Evolutionary conservation across 2,888 invertebrate genomes (phyloP), one percentile per base, ranked within the genome.

Genomic region (Pherbina coryleti): DNA sequence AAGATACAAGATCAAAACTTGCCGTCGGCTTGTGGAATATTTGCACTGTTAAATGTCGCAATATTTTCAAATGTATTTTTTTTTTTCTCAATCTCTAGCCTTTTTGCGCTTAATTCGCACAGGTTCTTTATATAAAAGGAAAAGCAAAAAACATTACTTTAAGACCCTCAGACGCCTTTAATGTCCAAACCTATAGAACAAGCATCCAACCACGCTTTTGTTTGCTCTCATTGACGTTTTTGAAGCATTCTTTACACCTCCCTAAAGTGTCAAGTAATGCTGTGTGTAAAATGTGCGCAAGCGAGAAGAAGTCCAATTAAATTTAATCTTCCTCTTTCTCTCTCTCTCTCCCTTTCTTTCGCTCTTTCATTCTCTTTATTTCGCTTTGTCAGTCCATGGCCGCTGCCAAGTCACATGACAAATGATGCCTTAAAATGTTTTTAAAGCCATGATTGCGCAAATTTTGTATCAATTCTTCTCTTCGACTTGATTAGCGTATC

Each of bases 401-500:
- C 44, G n/a, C 72, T 57, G 44, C 34, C 73, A 78, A 77, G 78
- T 82, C 81, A 79, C 64, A 74, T 76, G 74, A 80, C 79, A 81
- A 81, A 82, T 81, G 80, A 75, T 71, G 60, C 66, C 76, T 70
- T 44, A 37, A 69, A 75, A 49, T 62, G 75, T 62, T 64, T 70
- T 22, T 62, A 75, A 67, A 69, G 25, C 77, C 71, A 57, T 79
- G 81, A 82, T 78, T 78, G 75, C 77, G 80, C 80, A 81, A 80
- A 80, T 73, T 78, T 75, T 49, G 19, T 49, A 22, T 51, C 53
- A 25, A 22, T 70, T 25, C 51, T 53, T 11, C 37, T 11, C 37
- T 11, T 14, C 25, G 37, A 31, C 69, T 53, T 67, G 64, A 66
- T 75, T 75, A 69, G 66, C 37, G 62, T 76, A 70, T 76, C 62